Conservation (phyloP, 1,140 invertebrate species). For the Mactra quadrangularis region DNA sequence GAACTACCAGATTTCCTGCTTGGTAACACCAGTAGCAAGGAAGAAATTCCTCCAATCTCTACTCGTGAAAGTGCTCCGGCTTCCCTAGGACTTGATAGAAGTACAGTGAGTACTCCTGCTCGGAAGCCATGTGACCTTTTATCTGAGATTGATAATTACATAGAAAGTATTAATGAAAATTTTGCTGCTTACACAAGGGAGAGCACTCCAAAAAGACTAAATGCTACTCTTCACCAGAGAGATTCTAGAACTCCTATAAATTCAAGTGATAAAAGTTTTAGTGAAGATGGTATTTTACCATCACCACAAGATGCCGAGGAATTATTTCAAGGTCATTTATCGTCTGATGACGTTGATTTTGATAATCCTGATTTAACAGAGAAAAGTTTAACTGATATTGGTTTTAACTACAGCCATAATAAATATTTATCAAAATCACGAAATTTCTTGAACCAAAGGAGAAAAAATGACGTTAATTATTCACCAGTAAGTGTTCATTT, state of each 20-base stretch:
- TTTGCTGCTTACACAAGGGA: conserved; percentile 61
- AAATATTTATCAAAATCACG: conserved; percentile 58
- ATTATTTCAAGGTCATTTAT: conserved; percentile 51
- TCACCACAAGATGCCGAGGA: conserved; percentile 60
- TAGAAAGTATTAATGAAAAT: conserved; percentile 59
- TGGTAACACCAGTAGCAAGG: background rate
- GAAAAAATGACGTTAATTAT: background rate
- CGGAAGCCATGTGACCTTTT: conserved; percentile 25
- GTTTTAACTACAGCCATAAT: conserved; percentile 56
- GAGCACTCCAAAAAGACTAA: conserved; percentile 18
- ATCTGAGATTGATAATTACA: conserved; percentile 44
- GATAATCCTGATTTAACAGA: conserved; percentile 40
- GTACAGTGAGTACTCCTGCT: background rate
- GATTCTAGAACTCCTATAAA: conserved; percentile 18
- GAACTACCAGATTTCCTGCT: conserved; percentile 51
- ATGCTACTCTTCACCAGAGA: background rate
- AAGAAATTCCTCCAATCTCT: background rate
- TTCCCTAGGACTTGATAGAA: background rate
- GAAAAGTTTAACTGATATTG: conserved; percentile 56
- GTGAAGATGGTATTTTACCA: conserved; percentile 65
- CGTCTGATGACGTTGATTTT: conserved; percentile 37
- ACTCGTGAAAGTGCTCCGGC: conserved; percentile 18
- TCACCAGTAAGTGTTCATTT: conserved; percentile 7
- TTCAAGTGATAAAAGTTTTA: conserved; percentile 64
- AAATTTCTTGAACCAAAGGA: conserved; percentile 56